Percentiles rank a stretch among this genome's conserved stretches.
phyloP scores from a whole-genome alignment of 1,140 invertebrate genomes.

The Magallana gigas region DNA sequence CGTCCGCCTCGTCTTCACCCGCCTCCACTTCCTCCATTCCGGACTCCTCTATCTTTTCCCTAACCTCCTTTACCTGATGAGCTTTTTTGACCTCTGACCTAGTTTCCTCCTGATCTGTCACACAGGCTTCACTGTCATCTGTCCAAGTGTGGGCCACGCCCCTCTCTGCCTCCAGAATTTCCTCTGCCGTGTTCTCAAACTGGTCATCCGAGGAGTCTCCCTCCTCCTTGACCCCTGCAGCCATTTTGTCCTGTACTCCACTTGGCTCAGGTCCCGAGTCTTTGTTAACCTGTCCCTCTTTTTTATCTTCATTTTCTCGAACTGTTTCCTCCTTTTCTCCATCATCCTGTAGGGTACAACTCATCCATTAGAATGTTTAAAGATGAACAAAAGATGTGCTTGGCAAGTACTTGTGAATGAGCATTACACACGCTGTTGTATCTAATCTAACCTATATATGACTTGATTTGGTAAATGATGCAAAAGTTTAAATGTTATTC shows the following conservation, averaged over 20 bases:
- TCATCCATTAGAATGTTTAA: too few species aligned
- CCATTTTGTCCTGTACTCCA: neutral
- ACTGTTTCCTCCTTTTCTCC: neutral
- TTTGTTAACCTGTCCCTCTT: slow-evolving; percentile 11
- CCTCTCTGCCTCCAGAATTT: slow-evolving; percentile 53
- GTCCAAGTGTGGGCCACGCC: neutral
- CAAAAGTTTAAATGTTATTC: too few species aligned
- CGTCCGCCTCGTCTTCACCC: slow-evolving; percentile 47
- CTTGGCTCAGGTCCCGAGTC: neutral
- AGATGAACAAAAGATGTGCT: too few species aligned
- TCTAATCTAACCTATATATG: too few species aligned
- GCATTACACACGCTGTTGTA: too few species aligned
- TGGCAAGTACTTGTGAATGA: too few species aligned
- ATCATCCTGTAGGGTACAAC: too few species aligned
- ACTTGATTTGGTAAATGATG: too few species aligned
- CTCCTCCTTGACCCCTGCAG: neutral
- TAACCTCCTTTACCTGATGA: slow-evolving; percentile 9
- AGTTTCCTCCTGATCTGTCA: neutral
- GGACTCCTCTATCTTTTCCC: slow-evolving; percentile 42
- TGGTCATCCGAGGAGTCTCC: slow-evolving; percentile 49
- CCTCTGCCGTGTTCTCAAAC: slow-evolving; percentile 58
- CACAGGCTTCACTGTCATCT: slow-evolving; percentile 16
- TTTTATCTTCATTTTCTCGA: slow-evolving; percentile 35
- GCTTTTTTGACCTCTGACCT: slow-evolving; percentile 10
- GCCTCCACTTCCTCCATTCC: slow-evolving; percentile 32